Percentiles rank a stretch among this genome's conserved stretches.
Conservation (phyloP, 1,140 invertebrate species). For the Pygmarrhopalites habei region DNA sequence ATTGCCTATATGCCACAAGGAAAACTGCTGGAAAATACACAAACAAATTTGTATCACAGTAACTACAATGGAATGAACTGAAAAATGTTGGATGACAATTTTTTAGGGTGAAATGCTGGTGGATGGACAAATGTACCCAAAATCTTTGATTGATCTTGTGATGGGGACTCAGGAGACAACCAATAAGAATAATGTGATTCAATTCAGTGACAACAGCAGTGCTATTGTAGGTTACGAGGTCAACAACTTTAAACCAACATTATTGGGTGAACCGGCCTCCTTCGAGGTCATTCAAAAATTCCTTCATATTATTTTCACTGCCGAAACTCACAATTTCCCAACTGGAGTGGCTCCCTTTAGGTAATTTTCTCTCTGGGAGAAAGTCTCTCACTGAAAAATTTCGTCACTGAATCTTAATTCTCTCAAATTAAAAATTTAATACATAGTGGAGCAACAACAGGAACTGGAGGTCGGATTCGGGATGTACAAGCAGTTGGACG, state of each 20-base stretch:
- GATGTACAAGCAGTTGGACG: slow-evolving; percentile 87
- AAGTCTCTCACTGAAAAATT: background rate
- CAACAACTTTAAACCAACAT: slow-evolving; percentile 55
- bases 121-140: slow-evolving; percentile 66
- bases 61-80: background rate
- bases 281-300: slow-evolving; percentile 53
- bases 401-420: background rate
- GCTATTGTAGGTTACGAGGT: slow-evolving; percentile 79
- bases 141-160: slow-evolving; percentile 87
- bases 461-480: slow-evolving; percentile 87
- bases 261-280: slow-evolving; percentile 55
- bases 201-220: slow-evolving; percentile 96
- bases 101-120: slow-evolving; percentile 72
- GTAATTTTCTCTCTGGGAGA: too few relatives aligned
- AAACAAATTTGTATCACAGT: too few relatives aligned
- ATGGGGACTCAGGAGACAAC: slow-evolving; percentile 76
- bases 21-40: background rate
- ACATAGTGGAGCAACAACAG: slow-evolving; percentile 86
- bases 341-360: slow-evolving; percentile 84
- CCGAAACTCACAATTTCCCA: slow-evolving; percentile 98
- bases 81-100: slow-evolving; percentile 5
- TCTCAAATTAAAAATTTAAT: too few relatives aligned
- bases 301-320: slow-evolving; percentile 95
- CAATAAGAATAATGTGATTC: slow-evolving; percentile 93
- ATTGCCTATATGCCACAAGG: too few relatives aligned